These are phyloP conservation scores for Naso thynnoides DNA, from an alignment of 2,797 vertebrate species.

Conservation along the genomic window DNA sequence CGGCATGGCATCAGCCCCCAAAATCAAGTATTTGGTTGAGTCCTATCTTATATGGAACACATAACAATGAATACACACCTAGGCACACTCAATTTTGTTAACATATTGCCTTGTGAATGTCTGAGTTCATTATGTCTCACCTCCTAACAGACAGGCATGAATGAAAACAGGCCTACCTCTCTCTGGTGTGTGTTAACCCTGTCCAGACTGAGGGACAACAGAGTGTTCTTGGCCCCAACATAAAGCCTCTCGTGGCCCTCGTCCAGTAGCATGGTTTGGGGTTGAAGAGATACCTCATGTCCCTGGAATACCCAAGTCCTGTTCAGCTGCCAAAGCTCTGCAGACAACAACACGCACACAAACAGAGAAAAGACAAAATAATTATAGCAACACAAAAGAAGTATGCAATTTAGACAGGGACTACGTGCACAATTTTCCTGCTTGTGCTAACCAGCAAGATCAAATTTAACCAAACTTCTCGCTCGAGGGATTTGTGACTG, in stretches of 20 bases:
- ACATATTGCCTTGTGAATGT: slow-evolving; percentile 5
- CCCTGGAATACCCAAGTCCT: slow-evolving; percentile 93
- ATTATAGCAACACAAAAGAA: slow-evolving; percentile 13
- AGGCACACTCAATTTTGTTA: slow-evolving; percentile 22
- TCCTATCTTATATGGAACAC: background rate
- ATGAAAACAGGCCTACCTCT: slow-evolving; percentile 86
- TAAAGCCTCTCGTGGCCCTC: slow-evolving; percentile 95
- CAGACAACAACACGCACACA: slow-evolving; percentile 36
- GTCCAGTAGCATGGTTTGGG: slow-evolving; percentile 92
- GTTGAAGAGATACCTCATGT: slow-evolving; percentile 88
- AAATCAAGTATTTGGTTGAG: too few species aligned
- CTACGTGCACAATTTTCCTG: background rate
- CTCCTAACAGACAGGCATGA: slow-evolving; percentile 8
- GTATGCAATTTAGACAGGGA: background rate
- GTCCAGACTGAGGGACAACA: slow-evolving; percentile 96
- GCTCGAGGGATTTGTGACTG: slow-evolving; percentile 27
- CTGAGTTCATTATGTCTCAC: slow-evolving; percentile 29
- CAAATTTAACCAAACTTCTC: slow-evolving; percentile 28
- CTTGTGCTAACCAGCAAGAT: slow-evolving; percentile 19
- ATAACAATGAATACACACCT: background rate
- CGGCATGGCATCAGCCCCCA: too few species aligned
- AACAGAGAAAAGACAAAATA: slow-evolving; percentile 41
- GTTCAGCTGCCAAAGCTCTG: slow-evolving; percentile 96
- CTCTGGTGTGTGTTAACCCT: slow-evolving; percentile 88
- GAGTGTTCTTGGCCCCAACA: slow-evolving; percentile 92